Percentiles rank a stretch among this genome's conserved stretches.
Conservation (phyloP, 2,797 vertebrate species). For the Silurus aristotelis region DNA sequence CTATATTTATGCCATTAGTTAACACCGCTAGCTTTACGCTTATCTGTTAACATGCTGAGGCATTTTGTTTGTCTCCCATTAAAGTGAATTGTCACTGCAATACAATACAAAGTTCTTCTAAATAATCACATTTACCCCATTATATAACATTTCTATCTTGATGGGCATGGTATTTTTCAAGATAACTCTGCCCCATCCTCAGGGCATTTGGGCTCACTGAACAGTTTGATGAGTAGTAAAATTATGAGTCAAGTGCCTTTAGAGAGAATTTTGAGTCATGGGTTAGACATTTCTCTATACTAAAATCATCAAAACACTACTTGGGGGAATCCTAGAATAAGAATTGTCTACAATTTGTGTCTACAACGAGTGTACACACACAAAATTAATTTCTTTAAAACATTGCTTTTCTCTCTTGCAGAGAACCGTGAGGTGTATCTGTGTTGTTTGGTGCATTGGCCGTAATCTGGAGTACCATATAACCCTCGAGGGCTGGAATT, state of each 20-base stretch:
- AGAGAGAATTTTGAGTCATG: not conserved
- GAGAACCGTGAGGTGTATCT: conserved; percentile 70
- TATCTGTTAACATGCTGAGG: not conserved
- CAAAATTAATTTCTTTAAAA: not conserved
- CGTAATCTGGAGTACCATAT: conserved; percentile 68
- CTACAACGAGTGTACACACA: not conserved
- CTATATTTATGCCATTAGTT: not conserved
- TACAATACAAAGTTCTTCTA: not conserved
- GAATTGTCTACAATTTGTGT: too few relatives aligned
- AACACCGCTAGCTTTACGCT: not conserved
- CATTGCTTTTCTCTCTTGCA: conserved; percentile 55
- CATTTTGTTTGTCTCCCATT: not conserved
- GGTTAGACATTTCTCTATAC: not conserved
- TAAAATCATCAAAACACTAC: not conserved
- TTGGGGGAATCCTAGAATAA: too few relatives aligned
- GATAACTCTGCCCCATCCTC: not conserved
- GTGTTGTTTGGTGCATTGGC: conserved; percentile 63
- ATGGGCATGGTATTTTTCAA: not conserved
- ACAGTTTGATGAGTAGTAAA: not conserved
- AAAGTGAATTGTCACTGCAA: not conserved
- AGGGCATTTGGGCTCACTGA: not conserved
- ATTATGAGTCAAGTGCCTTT: not conserved
- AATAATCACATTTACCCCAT: not conserved
- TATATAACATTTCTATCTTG: not conserved
- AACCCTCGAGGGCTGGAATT: conserved; percentile 79